Base-by-base conservation (phyloP, 2,797 vertebrate genomes). In the Thalassophryne amazonica region DNA sequence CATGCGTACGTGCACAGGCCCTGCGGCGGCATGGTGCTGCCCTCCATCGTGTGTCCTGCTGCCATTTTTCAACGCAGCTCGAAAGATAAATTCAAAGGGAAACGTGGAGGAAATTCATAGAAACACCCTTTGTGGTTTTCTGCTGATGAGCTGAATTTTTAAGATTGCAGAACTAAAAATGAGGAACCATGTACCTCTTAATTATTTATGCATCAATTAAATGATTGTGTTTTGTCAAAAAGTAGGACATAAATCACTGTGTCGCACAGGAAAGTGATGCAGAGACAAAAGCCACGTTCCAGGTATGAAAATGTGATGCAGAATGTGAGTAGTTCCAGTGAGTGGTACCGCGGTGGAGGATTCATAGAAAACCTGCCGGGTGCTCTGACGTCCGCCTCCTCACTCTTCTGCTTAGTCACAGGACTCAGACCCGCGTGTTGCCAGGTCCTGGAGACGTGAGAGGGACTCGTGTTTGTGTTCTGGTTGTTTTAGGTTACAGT, bases 21-120 rank as follows among this genome's bases (percentile, higher is more conserved):
- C 76, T 67, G 74, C 17, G 49, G 73, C 13, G 68, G 84, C 76
- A 70, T 81, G 73, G 80, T 82, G 73, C 78, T 86, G 83, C 76
- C 81, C 76, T 85, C 76, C 81, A 71, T 76, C 56, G 78, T 42
- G 59, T 1, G 58, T 63, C n/a, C 75, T 57, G 65, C 51, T 61
- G 80, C 49, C 56, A 73, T 77, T 76, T 83, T 67, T 70, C 51
- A 57, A 2, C 20, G 20, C 1, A 3, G 74, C 60, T 40, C 61
- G 67, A 79, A 78, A 76, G 67, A 64, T 56, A 66, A 72, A n/a
- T n/a, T n/a, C n/a, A n/a, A n/a, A n/a, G n/a, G n/a, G n/a, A n/a
- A n/a, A n/a, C n/a, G n/a, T n/a, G n/a, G n/a, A n/a, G n/a, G n/a
- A n/a, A n/a, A n/a, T n/a, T n/a, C n/a, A n/a, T n/a, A n/a, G n/a